Base-by-base conservation (phyloP, 2,888 invertebrate species). In the Schrankia costaestrigalis region DNA sequence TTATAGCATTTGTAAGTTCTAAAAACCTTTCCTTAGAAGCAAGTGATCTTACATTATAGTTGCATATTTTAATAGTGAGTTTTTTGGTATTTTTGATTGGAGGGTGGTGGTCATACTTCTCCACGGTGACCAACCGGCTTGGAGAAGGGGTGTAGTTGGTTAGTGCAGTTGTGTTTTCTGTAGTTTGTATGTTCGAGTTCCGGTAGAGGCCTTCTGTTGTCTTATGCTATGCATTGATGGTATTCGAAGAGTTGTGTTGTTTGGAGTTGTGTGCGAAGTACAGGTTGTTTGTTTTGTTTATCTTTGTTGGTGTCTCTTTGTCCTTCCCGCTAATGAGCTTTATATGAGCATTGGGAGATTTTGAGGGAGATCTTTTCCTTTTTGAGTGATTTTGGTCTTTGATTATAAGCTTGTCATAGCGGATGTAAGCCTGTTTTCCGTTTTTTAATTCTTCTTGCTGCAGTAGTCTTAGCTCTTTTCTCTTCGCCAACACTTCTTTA, bases 401-500 rank as follows among this genome's bases (percentile, higher is more conserved):
- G 5, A 31, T 9, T 9, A 37, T 21, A 6, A 37, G 31, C 9
- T 31, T 32, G 14, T 30, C 31, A 13, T 34, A 34, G 9, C 17
- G 12, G 3, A 40, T 35, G 13, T 18, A 22, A 1, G 34, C 39
- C 13, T 13, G 1, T 3, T 31, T 39, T n/a, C 39, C 39, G 5
- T 26, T 34, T 15, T 31, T 31, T 13, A 17, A 10, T 27, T 34
- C 39, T 17, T 39, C 34, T 8, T 39, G 17, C 9, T 26, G 17
- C 21, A 34, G 26, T 13, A 18, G 3, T 22, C 30, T 29, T 5
- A 39, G 23, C n/a, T 34, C 31, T 31, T 34, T 43, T 18, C 34
- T 30, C 6, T 15, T 29, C 7, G 27, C 8, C 6, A 35, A 11
- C 7, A 42, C 26, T 7, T 35, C 35, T 23, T 43, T 43, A 3